Percentiles rank a stretch among this genome's conserved stretches.
These are phyloP conservation scores for Lepidothrix coronata DNA, from an alignment of 2,113 vertebrate species.

Conservation along the genomic window DNA sequence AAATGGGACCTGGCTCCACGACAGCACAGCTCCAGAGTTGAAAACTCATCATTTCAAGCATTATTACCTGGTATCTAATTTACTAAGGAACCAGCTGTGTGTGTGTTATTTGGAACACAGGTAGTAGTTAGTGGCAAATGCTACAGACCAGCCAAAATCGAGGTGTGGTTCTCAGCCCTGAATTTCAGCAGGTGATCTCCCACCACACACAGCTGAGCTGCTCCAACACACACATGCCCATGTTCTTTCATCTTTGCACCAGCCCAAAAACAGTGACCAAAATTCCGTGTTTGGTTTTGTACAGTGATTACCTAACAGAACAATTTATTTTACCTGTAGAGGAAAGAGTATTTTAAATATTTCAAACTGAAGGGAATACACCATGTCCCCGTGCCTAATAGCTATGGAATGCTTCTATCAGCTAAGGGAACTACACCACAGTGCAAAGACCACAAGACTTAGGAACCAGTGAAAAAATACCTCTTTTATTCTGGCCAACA, in stretches of 20 bases:
- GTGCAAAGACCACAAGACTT: constrained; percentile 55
- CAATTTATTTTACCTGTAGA: not conserved
- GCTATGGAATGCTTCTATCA: not conserved
- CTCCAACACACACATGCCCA: not conserved
- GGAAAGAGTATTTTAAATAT: not conserved
- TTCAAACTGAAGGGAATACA: not conserved
- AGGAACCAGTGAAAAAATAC: constrained; percentile 71
- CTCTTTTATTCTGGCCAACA: constrained; percentile 81
- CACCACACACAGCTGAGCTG: not conserved
- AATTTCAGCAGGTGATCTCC: not conserved
- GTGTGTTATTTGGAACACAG: not conserved
- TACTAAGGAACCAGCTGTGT: not conserved
- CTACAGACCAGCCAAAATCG: not conserved
- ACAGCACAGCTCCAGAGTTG: not conserved
- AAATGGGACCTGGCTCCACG: not conserved
- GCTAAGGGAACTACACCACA: constrained; percentile 61
- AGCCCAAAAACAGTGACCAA: not conserved
- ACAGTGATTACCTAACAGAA: not conserved
- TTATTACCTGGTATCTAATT: not conserved
- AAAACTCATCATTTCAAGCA: not conserved
- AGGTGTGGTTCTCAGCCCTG: not conserved
- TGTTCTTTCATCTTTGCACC: not conserved
- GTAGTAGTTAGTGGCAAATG: not conserved
- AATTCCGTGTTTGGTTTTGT: not conserved
- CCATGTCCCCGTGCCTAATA: not conserved